A percentile compares a stretch with the other conserved stretches of the same genome.
phyloP scores from a whole-genome alignment of 2,113 vertebrate genomes.

The Oxyruncus cristatus region DNA sequence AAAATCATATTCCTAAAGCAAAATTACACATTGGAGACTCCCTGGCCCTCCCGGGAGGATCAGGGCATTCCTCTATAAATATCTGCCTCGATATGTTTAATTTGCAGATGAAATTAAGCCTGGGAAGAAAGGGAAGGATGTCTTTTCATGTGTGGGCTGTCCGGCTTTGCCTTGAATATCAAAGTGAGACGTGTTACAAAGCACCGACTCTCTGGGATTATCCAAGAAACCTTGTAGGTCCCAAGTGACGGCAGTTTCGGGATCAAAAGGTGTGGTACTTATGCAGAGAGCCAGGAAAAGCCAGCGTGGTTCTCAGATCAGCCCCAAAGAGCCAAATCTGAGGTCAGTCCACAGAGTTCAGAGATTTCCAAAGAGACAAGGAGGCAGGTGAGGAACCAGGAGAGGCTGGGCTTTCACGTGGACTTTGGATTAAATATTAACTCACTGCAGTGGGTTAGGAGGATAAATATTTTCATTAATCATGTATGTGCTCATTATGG shows the following conservation, averaged over 20 bases:
- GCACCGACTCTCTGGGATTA: background rate
- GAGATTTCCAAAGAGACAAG: conserved; percentile 17
- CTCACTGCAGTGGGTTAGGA: background rate
- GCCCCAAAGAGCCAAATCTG: background rate
- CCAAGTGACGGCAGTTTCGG: background rate
- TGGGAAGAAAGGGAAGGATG: conserved; percentile 45
- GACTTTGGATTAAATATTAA: conserved; percentile 68
- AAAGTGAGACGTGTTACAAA: conserved; percentile 24
- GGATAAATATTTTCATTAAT: conserved; percentile 67
- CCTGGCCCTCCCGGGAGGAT: background rate
- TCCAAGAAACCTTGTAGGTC: conserved; percentile 37
- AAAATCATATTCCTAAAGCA: conserved; percentile 19
- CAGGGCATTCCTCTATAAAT: conserved; percentile 20
- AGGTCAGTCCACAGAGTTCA: background rate
- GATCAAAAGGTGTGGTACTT: conserved; percentile 56
- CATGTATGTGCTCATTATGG: conserved; percentile 60
- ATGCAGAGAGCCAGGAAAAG: background rate
- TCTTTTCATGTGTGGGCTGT: conserved; percentile 55
- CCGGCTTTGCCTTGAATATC: conserved; percentile 49
- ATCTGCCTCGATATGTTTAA: conserved; percentile 36
- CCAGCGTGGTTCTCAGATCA: background rate
- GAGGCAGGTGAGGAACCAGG: background rate
- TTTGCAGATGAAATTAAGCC: conserved; percentile 66
- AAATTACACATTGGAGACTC: conserved; percentile 33
- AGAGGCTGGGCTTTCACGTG: background rate